A percentile compares a stretch with the other conserved stretches of the same genome.
Evolutionary conservation across 2,113 vertebrate species (phyloP).

Genomic region (Talpa occidentalis): DNA sequence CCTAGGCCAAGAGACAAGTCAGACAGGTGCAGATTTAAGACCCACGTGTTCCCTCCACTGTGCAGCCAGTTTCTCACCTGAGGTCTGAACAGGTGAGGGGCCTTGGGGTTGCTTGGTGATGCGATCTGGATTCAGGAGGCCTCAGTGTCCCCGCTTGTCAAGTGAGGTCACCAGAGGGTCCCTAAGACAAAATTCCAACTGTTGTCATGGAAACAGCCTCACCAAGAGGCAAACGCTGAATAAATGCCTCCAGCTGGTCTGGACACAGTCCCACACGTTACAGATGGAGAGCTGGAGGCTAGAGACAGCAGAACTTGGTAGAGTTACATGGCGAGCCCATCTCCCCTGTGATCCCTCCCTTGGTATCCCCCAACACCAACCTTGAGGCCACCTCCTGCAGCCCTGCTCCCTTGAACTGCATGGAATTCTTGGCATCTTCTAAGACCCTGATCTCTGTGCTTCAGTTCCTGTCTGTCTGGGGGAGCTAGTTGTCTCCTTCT

Average conservation of each 20-base stretch:
- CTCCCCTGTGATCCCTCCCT: neutral
- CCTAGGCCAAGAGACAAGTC: neutral
- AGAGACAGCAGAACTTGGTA: no score
- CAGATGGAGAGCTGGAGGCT: no score
- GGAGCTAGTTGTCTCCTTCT: neutral
- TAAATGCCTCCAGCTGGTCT: neutral
- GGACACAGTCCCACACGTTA: neutral
- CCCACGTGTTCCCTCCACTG: neutral
- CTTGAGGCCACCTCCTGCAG: neutral
- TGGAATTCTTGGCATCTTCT: neutral
- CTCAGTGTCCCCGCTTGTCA: neutral
- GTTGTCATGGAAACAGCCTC: neutral
- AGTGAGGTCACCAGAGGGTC: neutral
- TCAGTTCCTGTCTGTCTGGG: neutral
- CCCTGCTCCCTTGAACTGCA: neutral
- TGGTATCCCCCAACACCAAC: neutral
- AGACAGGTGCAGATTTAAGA: neutral
- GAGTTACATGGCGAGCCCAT: fast-evolving
- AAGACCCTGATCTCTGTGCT: neutral
- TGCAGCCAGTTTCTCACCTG: neutral
- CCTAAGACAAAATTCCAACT: neutral
- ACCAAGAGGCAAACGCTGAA: neutral
- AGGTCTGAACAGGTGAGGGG: neutral
- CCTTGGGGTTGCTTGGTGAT: neutral
- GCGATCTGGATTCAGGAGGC: neutral